phyloP scores from a whole-genome alignment of 1,140 invertebrate species.

The Hycleus cichorii region DNA sequence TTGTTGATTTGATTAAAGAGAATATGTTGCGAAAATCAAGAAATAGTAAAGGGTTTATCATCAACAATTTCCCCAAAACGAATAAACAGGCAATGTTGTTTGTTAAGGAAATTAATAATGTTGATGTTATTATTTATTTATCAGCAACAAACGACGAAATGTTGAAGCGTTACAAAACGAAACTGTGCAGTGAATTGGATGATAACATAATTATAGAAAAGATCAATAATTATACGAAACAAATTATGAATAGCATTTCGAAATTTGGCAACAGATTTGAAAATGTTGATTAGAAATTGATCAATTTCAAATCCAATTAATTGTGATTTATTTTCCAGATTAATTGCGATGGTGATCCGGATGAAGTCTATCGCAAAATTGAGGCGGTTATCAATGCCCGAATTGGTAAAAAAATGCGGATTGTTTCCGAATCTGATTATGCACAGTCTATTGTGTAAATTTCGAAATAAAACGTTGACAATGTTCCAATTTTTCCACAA shows the following conservation, averaged over 20 bases:
- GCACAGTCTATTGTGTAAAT: no score
- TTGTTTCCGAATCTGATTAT: no score
- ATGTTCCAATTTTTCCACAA: no score
- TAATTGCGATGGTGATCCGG: no score
- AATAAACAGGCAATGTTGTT: slow-evolving; percentile 26
- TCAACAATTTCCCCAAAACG: slow-evolving; percentile 27
- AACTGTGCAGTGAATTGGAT: slow-evolving; percentile 5
- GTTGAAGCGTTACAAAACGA: slow-evolving; percentile 14
- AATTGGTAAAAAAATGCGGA: no score
- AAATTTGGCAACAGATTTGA: slow-evolving; percentile 22
- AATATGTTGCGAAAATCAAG: slow-evolving; percentile 15
- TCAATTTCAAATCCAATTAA: no score
- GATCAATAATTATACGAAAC: slow-evolving; percentile 19
- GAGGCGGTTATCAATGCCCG: no score
- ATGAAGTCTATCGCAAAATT: no score
- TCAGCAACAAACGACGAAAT: slow-evolving; percentile 16
- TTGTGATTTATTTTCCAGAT: no score
- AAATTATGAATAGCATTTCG: slow-evolving; percentile 18
- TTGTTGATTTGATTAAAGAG: slow-evolving; percentile 30
- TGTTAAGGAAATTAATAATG: slow-evolving; percentile 26
- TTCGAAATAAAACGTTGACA: no score
- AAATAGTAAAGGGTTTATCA: slow-evolving; percentile 18
- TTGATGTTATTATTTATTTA: slow-evolving; percentile 25
- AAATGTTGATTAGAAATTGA: slow-evolving; percentile 8
- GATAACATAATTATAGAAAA: slow-evolving; percentile 16